Base-by-base conservation (phyloP, 2,888 invertebrate genomes). In the Altica lythri region DNA sequence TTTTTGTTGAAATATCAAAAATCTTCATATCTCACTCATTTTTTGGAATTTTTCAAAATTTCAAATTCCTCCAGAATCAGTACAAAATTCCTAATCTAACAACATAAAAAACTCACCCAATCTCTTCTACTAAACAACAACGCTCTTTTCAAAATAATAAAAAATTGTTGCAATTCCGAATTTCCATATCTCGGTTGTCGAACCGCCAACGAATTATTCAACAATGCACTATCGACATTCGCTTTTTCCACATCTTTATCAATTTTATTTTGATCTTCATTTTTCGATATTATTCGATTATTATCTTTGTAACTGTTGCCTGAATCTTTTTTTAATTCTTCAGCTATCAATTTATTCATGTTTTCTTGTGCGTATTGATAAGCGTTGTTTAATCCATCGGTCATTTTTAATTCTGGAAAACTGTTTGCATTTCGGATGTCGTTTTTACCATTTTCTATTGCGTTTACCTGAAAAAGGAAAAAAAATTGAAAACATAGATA, bases 71-170 rank as follows among this genome's bases (percentile, higher is more conserved):
- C n/a, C n/a, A n/a, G n/a, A n/a, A n/a, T n/a, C n/a, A n/a, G n/a
- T n/a, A n/a, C n/a, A n/a, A n/a, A n/a, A n/a, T n/a, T n/a, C n/a
- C n/a, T n/a, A n/a, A n/a, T n/a, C n/a, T n/a, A n/a, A n/a, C n/a
- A n/a, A n/a, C n/a, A n/a, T n/a, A n/a, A n/a, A n/a, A n/a, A n/a
- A 71, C 79, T 79, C 77, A 92, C 92, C 92, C 92, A 92, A 80
- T 93, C 93, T 72, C 93, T 80, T 71, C 88, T 82, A 69, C 92
- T 92, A 80, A 93, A 93, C 5, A 93, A 80, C 59, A 93, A 73
- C 0, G 92, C 90, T 67, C 93, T 80, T 69, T 89, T 90, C 55
- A 96, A 81, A 48, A 97, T 89, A 47, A 95, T 88, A 83, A 90
- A 88, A 75, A 94, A 94, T 76, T 94, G 93, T 61, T 82, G 84